Base-by-base conservation (phyloP, 2,113 vertebrate species). In the Rhagologus leucostigma region DNA sequence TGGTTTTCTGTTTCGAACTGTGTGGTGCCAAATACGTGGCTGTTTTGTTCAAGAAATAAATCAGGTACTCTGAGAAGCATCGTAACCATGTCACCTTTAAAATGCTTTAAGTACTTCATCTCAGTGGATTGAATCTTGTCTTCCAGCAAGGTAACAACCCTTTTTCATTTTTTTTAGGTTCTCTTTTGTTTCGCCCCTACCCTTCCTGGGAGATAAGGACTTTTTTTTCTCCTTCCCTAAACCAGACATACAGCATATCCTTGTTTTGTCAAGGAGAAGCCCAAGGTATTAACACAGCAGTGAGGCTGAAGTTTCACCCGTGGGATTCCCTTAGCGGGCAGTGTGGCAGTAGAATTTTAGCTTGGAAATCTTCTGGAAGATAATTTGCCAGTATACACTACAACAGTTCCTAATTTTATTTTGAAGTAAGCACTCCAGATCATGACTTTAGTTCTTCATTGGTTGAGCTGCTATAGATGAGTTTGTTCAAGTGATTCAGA, bases 121-220 rank as follows among this genome's bases (percentile, higher is more conserved):
- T 70, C 62, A 15, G 17, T 52, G 14, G 32, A 27, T 39, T 71
- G 35, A 46, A 19, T 57, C 4, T 39, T 56, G 33, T 6, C 30
- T 84, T 84, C 35, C 44, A 86, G 35, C 50, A 37, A 1, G 2
- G 24, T 37, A 71, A 46, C 11, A 52, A 29, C 5, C 9, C 1
- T 26, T 37, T 16, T 75, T 21, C 29, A 29, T 16, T 47, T 47
- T 46, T 21, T 15, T 22, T 68, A 30, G 16, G 2, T 21, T n/a
- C 3, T 63, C 11, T 37, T n/a, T 21, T 33, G 4, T 49, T 78
- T 27, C 1, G 3, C 3, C 2, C 4, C 7, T 11, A 13, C 3
- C 20, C 18, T 23, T 29, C 20, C 32, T 33, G 32, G 53, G 9
- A 26, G 57, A 8, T 55, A 47, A 7, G 10, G 12, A 5, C 42